Conservation (phyloP, 1,140 invertebrate genomes). For the Penaeus vannamei region DNA sequence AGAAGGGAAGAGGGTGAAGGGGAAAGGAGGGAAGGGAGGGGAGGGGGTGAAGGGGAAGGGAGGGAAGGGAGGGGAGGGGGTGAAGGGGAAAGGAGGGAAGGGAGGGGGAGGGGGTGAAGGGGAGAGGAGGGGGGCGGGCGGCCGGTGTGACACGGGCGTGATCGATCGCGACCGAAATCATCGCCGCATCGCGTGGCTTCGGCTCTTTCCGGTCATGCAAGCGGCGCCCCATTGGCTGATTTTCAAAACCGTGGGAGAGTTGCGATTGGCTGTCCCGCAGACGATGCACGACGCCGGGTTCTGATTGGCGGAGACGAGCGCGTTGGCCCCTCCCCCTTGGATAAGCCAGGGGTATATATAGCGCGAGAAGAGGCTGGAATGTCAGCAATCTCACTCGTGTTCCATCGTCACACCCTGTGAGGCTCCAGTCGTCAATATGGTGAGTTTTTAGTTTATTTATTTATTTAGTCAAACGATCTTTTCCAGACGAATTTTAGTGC, state of each 20-base stretch:
- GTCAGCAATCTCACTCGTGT: constrained; percentile 54
- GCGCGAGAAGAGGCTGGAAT: not conserved
- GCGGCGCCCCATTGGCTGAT: not conserved
- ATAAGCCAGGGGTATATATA: constrained; percentile 24
- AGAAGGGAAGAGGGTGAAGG: too few relatives aligned
- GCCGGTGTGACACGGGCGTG: not conserved
- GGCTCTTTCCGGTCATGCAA: not conserved
- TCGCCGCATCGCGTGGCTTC: constrained; percentile 48
- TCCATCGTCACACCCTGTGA: constrained; percentile 52
- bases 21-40: too few relatives aligned
- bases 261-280: not conserved
- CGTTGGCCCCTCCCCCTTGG: constrained; percentile 13
- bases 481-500: not conserved
- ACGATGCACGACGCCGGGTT: not conserved
- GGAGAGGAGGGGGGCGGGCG: not conserved
- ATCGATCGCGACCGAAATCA: constrained; percentile 35
- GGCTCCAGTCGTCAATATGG: constrained; percentile 39
- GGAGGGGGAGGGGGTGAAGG: not conserved
- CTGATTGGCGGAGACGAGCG: not conserved
- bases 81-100: too few relatives aligned
- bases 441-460: not conserved
- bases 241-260: not conserved
- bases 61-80: too few relatives aligned
- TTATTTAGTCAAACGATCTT: not conserved
- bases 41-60: too few relatives aligned